These are phyloP conservation scores for Drosophila guanche DNA, from an alignment of 1,140 invertebrate genomes.

Conservation along the genomic window DNA sequence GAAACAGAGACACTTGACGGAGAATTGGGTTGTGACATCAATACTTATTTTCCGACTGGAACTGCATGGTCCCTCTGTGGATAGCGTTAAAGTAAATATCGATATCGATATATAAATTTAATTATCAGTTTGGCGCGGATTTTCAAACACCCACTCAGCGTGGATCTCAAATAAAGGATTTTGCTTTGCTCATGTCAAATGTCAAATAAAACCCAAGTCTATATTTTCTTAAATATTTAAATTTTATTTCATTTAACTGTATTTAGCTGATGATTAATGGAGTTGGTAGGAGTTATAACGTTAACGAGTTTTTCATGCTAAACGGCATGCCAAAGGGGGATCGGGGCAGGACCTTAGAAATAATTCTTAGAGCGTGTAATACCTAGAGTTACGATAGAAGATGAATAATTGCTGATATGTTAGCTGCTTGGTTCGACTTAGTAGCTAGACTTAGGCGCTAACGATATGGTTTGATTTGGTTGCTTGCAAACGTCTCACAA, in stretches of 20 bases:
- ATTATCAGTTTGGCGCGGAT: too few relatives aligned
- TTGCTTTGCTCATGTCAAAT: background rate
- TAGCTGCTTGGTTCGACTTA: constrained; percentile 37
- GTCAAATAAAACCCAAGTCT: constrained; percentile 25
- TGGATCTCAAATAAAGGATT: constrained; percentile 9
- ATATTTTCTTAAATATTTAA: constrained; percentile 34
- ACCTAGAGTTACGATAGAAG: constrained; percentile 21
- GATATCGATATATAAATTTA: too few relatives aligned
- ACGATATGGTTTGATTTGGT: constrained; percentile 73
- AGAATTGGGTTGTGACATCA: too few relatives aligned
- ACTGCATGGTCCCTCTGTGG: too few relatives aligned
- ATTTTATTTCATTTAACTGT: constrained; percentile 65
- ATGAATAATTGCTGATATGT: constrained; percentile 23
- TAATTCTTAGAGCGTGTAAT: constrained; percentile 31
- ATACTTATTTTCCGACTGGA: too few relatives aligned
- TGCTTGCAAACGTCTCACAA: constrained; percentile 65
- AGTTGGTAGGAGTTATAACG: constrained; percentile 14
- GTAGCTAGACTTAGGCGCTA: constrained; percentile 41
- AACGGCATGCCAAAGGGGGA: constrained; percentile 44
- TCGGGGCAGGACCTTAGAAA: constrained; percentile 24
- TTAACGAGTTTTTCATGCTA: constrained; percentile 64
- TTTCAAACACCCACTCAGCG: too few relatives aligned
- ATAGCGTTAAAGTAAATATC: too few relatives aligned
- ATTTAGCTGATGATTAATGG: constrained; percentile 13
- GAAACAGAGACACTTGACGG: too few relatives aligned